Percentiles rank a stretch among this genome's conserved stretches.
These are phyloP conservation scores for Phocoena phocoena DNA, from an alignment of 2,113 vertebrate species.

Conservation along the genomic window DNA sequence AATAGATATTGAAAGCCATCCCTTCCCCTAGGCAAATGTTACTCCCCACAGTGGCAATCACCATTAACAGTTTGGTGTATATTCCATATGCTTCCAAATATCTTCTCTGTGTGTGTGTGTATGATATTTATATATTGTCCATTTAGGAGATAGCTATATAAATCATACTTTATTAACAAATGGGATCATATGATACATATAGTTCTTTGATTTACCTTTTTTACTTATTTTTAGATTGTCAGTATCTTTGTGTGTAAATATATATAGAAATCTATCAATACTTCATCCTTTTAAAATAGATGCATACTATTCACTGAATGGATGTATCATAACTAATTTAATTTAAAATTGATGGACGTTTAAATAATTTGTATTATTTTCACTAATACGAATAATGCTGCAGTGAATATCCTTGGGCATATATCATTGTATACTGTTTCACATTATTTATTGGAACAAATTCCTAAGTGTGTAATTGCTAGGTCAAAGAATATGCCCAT, in stretches of 20 bases:
- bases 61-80: neutral
- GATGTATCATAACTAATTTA: slow-evolving; percentile 35
- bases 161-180: neutral
- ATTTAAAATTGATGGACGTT: slow-evolving; percentile 17
- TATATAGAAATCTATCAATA: neutral
- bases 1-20: neutral
- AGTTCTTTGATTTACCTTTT: slow-evolving; percentile 9
- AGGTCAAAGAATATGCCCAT: neutral
- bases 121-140: neutral
- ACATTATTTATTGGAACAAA: slow-evolving; percentile 48
- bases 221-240: slow-evolving; percentile 19
- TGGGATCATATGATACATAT: neutral
- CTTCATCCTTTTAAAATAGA: slow-evolving; percentile 30
- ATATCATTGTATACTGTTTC: neutral
- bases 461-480: slow-evolving; percentile 6
- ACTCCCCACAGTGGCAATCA: neutral
- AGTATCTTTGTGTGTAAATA: neutral
- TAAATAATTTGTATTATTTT: slow-evolving; percentile 48
- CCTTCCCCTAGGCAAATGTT: neutral
- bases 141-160: neutral
- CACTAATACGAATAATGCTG: slow-evolving; percentile 10
- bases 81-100: neutral
- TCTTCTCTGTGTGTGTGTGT: neutral
- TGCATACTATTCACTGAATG: neutral
- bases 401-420: neutral